A percentile compares a stretch with the other conserved stretches of the same genome.
Conservation (phyloP, 2,888 invertebrate species). For the Leptopterna dolabrata region DNA sequence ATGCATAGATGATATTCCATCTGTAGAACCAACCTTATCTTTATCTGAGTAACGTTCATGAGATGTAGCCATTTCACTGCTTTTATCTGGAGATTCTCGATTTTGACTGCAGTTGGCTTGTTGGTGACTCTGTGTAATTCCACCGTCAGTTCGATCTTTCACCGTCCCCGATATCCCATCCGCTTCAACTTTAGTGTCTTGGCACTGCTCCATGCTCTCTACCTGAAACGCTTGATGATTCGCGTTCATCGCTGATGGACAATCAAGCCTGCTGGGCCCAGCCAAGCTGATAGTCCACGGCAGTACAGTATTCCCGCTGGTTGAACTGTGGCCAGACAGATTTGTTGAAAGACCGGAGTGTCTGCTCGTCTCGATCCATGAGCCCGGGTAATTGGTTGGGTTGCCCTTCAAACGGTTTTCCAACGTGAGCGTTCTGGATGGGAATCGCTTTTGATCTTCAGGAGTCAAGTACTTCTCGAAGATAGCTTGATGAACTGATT, state of each 20-base stretch:
- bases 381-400: slow-evolving; percentile 25
- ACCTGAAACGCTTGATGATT: background rate
- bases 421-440: background rate
- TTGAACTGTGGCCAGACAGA: background rate
- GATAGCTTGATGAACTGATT: slow-evolving; percentile 25
- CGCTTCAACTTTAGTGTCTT: background rate
- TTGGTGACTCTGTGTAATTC: background rate
- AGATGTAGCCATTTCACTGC: background rate
- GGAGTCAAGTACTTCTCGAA: slow-evolving; percentile 2
- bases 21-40: background rate
- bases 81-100: background rate
- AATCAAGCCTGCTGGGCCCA: background rate
- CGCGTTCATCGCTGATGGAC: background rate
- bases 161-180: background rate
- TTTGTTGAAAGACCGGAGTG: slow-evolving; percentile 10
- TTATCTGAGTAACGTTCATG: background rate
- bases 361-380: slow-evolving; percentile 37
- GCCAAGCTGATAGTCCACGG: slow-evolving; percentile 3
- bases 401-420: slow-evolving; percentile 18
- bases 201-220: background rate
- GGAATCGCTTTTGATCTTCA: slow-evolving; percentile 30
- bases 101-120: background rate
- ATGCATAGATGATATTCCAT: background rate
- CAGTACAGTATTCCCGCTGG: background rate
- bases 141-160: background rate